phyloP scores from a whole-genome alignment of 2,888 invertebrate species.

The Drosophila robusta region DNA sequence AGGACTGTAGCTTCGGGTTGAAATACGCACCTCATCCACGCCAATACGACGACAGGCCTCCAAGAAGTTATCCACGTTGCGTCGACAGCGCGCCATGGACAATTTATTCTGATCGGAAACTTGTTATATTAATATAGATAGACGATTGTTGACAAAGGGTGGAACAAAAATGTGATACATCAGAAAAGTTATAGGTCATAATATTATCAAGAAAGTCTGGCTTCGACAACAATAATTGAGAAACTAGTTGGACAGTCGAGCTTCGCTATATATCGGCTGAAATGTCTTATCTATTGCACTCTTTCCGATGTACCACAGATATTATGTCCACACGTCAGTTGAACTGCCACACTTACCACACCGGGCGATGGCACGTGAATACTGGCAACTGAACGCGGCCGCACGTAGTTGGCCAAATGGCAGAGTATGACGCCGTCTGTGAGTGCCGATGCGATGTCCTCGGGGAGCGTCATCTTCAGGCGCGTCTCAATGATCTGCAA shows the following conservation, averaged over 20 bases:
- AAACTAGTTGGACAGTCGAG: too few relatives aligned
- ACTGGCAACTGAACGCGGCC: constrained; percentile 95
- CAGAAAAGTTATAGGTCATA: not conserved
- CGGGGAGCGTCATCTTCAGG: constrained; percentile 95
- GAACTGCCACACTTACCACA: constrained; percentile 88
- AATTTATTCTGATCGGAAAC: constrained; percentile 92
- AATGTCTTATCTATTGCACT: not conserved
- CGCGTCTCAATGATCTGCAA: constrained; percentile 94
- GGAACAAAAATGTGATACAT: not conserved
- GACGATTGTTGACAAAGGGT: not conserved
- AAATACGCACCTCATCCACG: constrained; percentile 93
- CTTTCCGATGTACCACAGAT: not conserved
- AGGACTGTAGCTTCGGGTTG: constrained; percentile 45
- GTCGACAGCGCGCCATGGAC: constrained; percentile 96
- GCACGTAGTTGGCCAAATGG: constrained; percentile 96
- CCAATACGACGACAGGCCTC: constrained; percentile 97
- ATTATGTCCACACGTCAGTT: not conserved
- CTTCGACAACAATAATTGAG: too few relatives aligned
- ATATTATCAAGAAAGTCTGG: too few relatives aligned
- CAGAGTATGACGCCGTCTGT: constrained; percentile 97
- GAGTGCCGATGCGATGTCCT: constrained; percentile 93
- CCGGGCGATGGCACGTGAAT: constrained; percentile 97
- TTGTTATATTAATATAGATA: not conserved
- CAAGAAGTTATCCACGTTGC: constrained; percentile 97
- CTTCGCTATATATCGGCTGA: too few relatives aligned